phyloP scores from a whole-genome alignment of 2,888 invertebrate genomes.

The Drosophila anceps region DNA sequence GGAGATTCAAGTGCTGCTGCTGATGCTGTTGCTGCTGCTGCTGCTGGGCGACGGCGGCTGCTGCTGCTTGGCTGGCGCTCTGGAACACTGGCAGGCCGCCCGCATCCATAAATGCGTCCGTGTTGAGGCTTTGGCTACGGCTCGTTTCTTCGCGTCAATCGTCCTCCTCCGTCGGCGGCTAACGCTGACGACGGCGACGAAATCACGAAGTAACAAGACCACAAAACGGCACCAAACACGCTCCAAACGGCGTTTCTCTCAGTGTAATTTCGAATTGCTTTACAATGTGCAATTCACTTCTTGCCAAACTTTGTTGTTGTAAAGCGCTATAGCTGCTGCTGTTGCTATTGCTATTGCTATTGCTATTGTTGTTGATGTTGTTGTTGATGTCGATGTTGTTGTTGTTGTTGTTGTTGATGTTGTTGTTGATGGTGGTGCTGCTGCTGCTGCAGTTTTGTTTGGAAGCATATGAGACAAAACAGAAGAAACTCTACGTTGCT shows the following conservation, averaged over 20 bases:
- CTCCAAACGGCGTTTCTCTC: slow-evolving; percentile 28
- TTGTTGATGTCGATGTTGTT: slow-evolving; percentile 1
- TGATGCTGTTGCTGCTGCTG: slow-evolving; percentile 86
- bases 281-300: slow-evolving; percentile 19
- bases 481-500: slow-evolving; percentile 45
- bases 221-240: slow-evolving; percentile 43
- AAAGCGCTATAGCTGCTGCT: slow-evolving; percentile 2
- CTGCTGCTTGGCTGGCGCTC: slow-evolving; percentile 86
- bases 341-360: slow-evolving; percentile 3
- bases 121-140: slow-evolving; percentile 75
- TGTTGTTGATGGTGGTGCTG: neutral
- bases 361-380: slow-evolving; percentile 11
- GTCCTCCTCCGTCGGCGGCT: slow-evolving; percentile 73
- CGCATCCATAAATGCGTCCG: slow-evolving; percentile 86
- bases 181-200: slow-evolving; percentile 76
- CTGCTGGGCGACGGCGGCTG: slow-evolving; percentile 80
- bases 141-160: slow-evolving; percentile 75
- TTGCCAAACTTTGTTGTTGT: slow-evolving; percentile 11
- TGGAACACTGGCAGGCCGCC: slow-evolving; percentile 86
- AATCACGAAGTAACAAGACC: slow-evolving; percentile 77
- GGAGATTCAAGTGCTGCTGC: slow-evolving; percentile 79
- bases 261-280: slow-evolving; percentile 22
- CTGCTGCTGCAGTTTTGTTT: slow-evolving; percentile 25
- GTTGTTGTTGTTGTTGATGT: slow-evolving; percentile 13
- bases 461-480: slow-evolving; percentile 35